A percentile compares a stretch with the other conserved stretches of the same genome.
Evolutionary conservation across 1,140 invertebrate species (phyloP).

Genomic region (Elysia chlorotica): DNA sequence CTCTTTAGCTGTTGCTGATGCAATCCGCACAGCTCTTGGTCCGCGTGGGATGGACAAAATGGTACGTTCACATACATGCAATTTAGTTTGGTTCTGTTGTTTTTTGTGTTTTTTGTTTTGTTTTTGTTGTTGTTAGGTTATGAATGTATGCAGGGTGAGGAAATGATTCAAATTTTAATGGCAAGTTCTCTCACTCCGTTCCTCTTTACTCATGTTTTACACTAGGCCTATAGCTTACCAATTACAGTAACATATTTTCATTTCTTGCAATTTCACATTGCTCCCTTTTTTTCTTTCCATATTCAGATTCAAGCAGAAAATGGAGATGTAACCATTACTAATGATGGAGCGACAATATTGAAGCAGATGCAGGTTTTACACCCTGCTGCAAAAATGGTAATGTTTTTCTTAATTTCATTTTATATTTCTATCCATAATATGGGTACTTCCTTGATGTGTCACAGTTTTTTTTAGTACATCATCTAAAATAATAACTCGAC

Average conservation of each 20-base stretch:
- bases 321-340: conserved; percentile 99
- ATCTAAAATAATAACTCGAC: too few relatives aligned
- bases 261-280: neutral
- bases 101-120: too few relatives aligned
- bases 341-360: conserved; percentile 99
- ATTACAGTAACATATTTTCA: too few relatives aligned
- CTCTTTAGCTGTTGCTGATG: conserved; percentile 92
- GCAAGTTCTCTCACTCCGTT: too few relatives aligned
- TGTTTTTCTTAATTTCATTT: neutral
- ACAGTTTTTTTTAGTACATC: too few relatives aligned
- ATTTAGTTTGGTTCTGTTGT: too few relatives aligned
- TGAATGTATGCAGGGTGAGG: too few relatives aligned
- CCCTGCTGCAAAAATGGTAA: conserved; percentile 98
- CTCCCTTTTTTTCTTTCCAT: conserved; percentile 10
- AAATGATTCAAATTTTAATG: too few relatives aligned
- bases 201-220: too few relatives aligned
- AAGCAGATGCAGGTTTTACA: conserved; percentile 99
- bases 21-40: conserved; percentile 96
- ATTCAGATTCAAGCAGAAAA: conserved; percentile 88
- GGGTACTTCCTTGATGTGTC: neutral
- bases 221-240: too few relatives aligned
- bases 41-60: conserved; percentile 99
- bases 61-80: conserved; percentile 71
- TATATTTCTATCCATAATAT: neutral
- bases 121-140: too few relatives aligned